Percentiles rank a stretch among this genome's conserved stretches.
phyloP scores from a whole-genome alignment of 2,113 vertebrate species.

The Proterorhinus semilunaris region DNA sequence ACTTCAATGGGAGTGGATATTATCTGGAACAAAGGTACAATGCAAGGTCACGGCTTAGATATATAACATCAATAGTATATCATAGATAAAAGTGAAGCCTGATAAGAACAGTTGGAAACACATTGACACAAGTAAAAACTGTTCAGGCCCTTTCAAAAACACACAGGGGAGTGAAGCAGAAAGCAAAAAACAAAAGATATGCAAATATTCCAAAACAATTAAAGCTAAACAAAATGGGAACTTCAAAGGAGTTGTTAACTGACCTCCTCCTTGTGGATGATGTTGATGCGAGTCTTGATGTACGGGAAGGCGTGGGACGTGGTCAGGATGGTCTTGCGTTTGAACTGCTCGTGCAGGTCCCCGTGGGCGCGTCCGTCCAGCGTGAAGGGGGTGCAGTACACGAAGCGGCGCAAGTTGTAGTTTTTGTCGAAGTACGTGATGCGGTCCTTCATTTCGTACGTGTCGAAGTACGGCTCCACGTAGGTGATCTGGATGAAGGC shows the following conservation, averaged over 20 bases:
- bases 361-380: constrained; percentile 95
- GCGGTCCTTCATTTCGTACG: constrained; percentile 98
- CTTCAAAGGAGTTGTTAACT: background rate
- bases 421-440: constrained; percentile 99
- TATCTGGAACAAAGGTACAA: constrained; percentile 73
- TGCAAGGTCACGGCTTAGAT: background rate
- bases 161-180: no score
- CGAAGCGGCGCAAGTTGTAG: constrained; percentile 95
- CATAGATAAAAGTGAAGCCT: no score
- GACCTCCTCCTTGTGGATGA: constrained; percentile 98
- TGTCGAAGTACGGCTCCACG: constrained; percentile 96
- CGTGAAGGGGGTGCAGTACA: constrained; percentile 98
- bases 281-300: constrained; percentile 98
- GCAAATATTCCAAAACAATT: no score
- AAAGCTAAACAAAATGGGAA: no score
- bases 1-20: constrained; percentile 98
- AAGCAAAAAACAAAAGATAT: no score
- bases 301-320: constrained; percentile 97
- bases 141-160: no score
- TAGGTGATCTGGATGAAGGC: constrained; percentile 98
- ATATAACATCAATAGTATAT: background rate
- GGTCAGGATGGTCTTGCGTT: constrained; percentile 96
- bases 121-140: no score
- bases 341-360: constrained; percentile 96
- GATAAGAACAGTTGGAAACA: background rate